Evolutionary conservation across 2,113 vertebrate species (phyloP).

Genomic region (Gopherus flavomarginatus): DNA sequence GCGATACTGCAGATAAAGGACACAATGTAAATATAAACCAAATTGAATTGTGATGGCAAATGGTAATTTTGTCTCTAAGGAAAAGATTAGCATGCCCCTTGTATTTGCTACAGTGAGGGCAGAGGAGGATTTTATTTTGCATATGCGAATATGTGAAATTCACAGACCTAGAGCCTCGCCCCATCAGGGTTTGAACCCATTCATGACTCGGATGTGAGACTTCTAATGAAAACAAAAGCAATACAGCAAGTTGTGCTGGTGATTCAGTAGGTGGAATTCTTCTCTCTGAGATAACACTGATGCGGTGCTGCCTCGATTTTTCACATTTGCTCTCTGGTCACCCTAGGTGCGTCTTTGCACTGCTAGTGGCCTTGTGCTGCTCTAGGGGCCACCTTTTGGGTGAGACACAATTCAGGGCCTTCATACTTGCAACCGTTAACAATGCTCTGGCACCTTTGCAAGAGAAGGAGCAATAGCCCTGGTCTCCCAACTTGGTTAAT

Average conservation of each 20-base stretch:
- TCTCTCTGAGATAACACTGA: neutral
- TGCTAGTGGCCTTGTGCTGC: neutral
- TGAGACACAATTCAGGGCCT: fast-evolving
- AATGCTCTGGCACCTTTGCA: neutral
- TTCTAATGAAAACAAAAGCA: neutral
- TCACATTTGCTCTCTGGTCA: no score
- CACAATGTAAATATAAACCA: neutral
- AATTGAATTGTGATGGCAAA: fast-evolving
- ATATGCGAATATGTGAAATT: neutral
- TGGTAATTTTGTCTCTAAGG: neutral
- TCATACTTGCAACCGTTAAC: neutral
- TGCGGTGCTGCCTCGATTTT: neutral
- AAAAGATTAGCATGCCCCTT: fast-evolving
- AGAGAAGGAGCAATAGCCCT: neutral
- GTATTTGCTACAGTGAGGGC: neutral
- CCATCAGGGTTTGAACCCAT: neutral
- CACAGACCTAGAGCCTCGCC: neutral
- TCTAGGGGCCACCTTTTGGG: neutral
- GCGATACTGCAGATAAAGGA: neutral
- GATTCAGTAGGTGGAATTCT: neutral
- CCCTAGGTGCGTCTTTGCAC: neutral
- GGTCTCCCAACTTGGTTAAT: neutral
- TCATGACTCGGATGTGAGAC: neutral
- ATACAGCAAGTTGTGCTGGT: neutral
- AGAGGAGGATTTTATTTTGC: neutral